A percentile compares a stretch with the other conserved stretches of the same genome.
These are phyloP conservation scores for Leptopilina boulardi DNA, from an alignment of 1,140 invertebrate species.

Conservation along the genomic window DNA sequence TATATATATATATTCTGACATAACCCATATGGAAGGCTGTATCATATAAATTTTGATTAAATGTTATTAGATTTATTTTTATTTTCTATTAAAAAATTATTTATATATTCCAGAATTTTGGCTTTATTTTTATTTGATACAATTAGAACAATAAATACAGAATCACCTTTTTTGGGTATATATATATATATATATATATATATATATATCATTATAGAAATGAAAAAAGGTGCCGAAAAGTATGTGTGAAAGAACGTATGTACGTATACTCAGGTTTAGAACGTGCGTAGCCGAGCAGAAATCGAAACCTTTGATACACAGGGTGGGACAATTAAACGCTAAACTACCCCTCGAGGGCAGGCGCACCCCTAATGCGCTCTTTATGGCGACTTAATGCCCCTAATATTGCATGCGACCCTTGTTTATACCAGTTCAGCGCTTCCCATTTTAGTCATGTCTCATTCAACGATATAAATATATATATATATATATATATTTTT, in stretches of 20 bases:
- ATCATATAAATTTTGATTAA: too few species aligned
- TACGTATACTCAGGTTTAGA: slow-evolving; percentile 63
- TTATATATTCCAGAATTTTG: too few species aligned
- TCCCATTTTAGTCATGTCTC: slow-evolving; percentile 66
- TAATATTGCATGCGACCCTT: slow-evolving; percentile 76
- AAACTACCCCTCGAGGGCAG: slow-evolving; percentile 76
- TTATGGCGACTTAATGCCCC: slow-evolving; percentile 76
- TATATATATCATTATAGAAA: background rate
- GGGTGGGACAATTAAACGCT: slow-evolving; percentile 75
- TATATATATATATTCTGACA: too few species aligned
- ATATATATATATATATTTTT: slow-evolving; percentile 39
- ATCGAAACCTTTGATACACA: slow-evolving; percentile 76
- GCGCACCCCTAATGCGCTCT: slow-evolving; percentile 74
- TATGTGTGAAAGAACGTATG: slow-evolving; percentile 57
- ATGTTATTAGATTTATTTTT: too few species aligned
- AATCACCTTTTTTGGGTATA: too few species aligned
- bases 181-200: too few species aligned
- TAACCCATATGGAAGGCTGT: slow-evolving; percentile 51
- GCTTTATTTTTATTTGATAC: too few species aligned
- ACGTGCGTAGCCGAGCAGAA: slow-evolving; percentile 69
- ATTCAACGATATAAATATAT: slow-evolving; percentile 47
- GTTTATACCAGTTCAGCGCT: slow-evolving; percentile 74
- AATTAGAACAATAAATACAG: too few species aligned
- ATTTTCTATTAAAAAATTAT: too few species aligned
- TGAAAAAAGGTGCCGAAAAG: slow-evolving; percentile 33